Evolutionary conservation across 2,113 vertebrate species (phyloP).

Genomic region (Sphaerodactylus townsendi): DNA sequence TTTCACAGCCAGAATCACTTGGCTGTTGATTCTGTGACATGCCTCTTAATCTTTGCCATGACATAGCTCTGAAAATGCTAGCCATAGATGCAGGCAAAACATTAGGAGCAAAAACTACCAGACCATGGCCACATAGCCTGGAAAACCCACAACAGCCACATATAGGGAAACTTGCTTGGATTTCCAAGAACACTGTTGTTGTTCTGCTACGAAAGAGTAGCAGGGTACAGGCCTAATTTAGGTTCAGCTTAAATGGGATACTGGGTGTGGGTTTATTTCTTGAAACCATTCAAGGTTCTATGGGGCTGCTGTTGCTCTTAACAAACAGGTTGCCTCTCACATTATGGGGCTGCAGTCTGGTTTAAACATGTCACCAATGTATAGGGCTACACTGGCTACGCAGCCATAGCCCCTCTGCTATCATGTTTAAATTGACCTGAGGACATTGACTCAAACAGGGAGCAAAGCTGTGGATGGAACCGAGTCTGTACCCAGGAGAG

Average conservation of each 20-base stretch:
- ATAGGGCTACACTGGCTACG: not conserved
- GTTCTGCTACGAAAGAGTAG: not conserved
- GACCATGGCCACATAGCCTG: too few relatives aligned
- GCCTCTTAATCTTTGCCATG: too few relatives aligned
- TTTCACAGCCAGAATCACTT: too few relatives aligned
- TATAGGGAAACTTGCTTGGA: not conserved
- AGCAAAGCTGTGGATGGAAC: not conserved
- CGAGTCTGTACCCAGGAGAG: not conserved
- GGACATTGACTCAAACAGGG: not conserved
- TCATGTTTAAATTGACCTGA: not conserved
- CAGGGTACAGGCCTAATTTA: not conserved
- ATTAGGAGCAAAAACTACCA: too few relatives aligned
- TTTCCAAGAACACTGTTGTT: not conserved
- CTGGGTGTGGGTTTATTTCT: not conserved
- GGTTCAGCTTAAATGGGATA: not conserved
- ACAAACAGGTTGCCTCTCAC: not conserved
- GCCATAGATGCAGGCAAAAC: too few relatives aligned
- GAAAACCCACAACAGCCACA: too few relatives aligned
- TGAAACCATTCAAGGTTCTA: not conserved
- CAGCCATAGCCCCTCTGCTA: not conserved
- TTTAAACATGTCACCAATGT: not conserved
- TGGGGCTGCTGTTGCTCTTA: not conserved
- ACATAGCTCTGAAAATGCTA: too few relatives aligned
- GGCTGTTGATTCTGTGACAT: too few relatives aligned
- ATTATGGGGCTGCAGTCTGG: not conserved